Conservation (phyloP, 1,140 invertebrate genomes). For the Zaprionus davidi region DNA sequence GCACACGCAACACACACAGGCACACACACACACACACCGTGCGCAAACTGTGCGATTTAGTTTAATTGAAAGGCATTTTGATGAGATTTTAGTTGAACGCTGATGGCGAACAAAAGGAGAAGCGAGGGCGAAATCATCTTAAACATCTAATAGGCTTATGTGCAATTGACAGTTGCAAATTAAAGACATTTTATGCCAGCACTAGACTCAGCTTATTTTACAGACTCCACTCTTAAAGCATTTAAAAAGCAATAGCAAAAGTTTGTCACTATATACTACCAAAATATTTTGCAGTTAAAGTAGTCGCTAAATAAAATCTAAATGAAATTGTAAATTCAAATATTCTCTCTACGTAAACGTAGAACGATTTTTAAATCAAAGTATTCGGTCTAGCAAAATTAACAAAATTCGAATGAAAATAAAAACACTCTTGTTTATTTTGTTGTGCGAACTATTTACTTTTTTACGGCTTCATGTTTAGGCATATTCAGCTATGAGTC, state of each 20-base stretch:
- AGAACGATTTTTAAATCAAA: too few species aligned
- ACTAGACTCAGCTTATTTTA: not conserved
- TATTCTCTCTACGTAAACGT: too few species aligned
- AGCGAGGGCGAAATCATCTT: slow-evolving; percentile 20
- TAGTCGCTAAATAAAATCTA: too few species aligned
- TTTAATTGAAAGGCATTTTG: slow-evolving; percentile 72
- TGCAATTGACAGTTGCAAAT: slow-evolving; percentile 22
- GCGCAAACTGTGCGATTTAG: slow-evolving; percentile 54
- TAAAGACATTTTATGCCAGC: not conserved
- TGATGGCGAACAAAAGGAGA: not conserved
- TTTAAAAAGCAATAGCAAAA: too few species aligned
- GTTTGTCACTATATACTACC: too few species aligned
- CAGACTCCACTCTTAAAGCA: not conserved
- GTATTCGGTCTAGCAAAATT: too few species aligned
- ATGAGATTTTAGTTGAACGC: slow-evolving; percentile 51
- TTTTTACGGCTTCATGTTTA: not conserved
- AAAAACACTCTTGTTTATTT: slow-evolving; percentile 9
- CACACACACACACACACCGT: not conserved
- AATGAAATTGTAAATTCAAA: too few species aligned
- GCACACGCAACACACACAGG: slow-evolving; percentile 35
- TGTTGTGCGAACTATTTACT: not conserved
- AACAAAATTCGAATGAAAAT: not conserved
- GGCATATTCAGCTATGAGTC: slow-evolving; percentile 17
- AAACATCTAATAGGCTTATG: slow-evolving; percentile 33
- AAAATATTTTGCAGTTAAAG: too few species aligned